A percentile compares a stretch with the other conserved stretches of the same genome.
These are phyloP conservation scores for Oconnorella tubifera DNA, from an alignment of 2,888 invertebrate genomes.

Conservation along the genomic window DNA sequence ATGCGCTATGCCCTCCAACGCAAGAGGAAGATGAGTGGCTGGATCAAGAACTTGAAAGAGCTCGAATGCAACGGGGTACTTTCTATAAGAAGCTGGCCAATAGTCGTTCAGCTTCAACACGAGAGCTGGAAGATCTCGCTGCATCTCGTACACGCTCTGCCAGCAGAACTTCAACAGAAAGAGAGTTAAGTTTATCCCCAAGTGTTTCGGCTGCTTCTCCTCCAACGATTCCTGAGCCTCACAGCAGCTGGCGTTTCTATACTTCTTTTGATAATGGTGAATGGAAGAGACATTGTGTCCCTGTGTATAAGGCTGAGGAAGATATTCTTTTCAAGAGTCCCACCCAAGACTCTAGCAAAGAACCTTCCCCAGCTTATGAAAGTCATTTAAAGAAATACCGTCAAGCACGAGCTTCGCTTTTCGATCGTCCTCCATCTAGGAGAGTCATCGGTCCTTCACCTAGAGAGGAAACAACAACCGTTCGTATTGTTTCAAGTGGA, in stretches of 20 bases:
- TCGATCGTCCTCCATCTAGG: neutral
- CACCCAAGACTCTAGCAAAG: neutral
- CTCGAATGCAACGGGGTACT: conserved; percentile 7
- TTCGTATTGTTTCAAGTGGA: neutral
- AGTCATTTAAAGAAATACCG: conserved; percentile 4
- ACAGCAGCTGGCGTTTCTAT: conserved; percentile 28
- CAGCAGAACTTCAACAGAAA: neutral
- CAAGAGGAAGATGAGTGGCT: conserved; percentile 14
- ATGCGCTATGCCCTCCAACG: neutral
- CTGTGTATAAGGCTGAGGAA: conserved; percentile 23
- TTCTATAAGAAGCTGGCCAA: conserved; percentile 10
- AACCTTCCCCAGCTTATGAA: neutral
- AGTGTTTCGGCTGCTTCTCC: neutral
- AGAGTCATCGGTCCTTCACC: neutral
- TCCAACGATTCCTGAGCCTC: conserved; percentile 19
- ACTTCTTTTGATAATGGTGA: conserved; percentile 29
- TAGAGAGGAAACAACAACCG: neutral
- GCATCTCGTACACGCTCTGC: neutral
- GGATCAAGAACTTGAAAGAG: conserved; percentile 11
- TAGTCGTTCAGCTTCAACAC: neutral
- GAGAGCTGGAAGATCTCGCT: neutral
- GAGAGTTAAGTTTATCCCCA: neutral
- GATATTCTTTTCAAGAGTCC: conserved; percentile 13
- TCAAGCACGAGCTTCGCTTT: conserved; percentile 1
- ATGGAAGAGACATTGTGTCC: conserved; percentile 25